phyloP scores from a whole-genome alignment of 2,113 vertebrate species.

The Alces alces region DNA sequence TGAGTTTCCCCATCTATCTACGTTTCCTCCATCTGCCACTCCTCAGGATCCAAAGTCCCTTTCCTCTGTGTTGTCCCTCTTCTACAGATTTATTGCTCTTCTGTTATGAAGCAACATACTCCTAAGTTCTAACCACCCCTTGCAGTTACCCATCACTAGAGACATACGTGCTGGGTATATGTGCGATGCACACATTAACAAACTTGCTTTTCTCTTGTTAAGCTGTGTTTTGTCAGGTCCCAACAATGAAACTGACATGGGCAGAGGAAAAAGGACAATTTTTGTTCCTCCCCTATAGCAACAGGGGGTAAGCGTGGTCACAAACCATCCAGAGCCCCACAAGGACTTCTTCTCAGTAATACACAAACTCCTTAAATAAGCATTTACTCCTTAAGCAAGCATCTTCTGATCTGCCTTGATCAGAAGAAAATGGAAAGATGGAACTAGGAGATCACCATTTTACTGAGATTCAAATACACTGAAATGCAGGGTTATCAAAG shows the following conservation, averaged over 20 bases:
- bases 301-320: fast-evolving
- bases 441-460: background rate
- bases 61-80: background rate
- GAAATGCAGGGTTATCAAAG: background rate
- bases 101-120: background rate
- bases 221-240: background rate
- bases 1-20: background rate
- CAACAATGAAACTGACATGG: background rate
- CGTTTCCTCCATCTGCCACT: background rate
- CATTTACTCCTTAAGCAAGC: background rate
- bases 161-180: background rate
- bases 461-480: background rate
- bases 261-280: background rate
- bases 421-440: background rate
- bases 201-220: background rate
- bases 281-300: background rate
- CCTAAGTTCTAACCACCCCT: background rate
- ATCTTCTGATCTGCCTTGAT: background rate
- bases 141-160: background rate
- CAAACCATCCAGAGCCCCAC: background rate
- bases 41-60: background rate
- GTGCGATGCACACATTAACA: background rate
- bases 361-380: background rate
- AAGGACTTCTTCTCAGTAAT: background rate
- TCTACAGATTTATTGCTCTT: background rate